These are phyloP conservation scores for Drosophila lacteicornis DNA, from an alignment of 1,140 invertebrate species.

Conservation along the genomic window DNA sequence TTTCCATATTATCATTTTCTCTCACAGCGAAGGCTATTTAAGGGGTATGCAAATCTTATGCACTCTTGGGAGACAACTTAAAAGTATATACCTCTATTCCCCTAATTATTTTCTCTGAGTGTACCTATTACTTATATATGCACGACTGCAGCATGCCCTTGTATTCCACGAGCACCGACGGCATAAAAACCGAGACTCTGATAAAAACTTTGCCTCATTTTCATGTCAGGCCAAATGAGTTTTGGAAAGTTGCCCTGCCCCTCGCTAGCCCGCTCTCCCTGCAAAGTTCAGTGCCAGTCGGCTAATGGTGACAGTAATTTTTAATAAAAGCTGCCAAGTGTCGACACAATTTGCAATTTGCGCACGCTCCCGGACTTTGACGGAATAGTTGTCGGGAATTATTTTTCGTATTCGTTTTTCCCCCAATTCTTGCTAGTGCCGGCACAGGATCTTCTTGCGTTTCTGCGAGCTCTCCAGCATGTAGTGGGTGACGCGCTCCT, in stretches of 20 bases:
- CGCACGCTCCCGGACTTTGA: conserved; percentile 28
- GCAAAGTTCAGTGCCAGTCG: conserved; percentile 36
- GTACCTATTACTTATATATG: conserved; percentile 1
- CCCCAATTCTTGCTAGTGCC: conserved; percentile 24
- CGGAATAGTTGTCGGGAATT: conserved; percentile 21
- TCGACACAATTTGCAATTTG: conserved; percentile 41
- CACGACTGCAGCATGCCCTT: conserved; percentile 9
- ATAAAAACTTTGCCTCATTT: conserved; percentile 71
- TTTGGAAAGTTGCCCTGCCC: conserved; percentile 57
- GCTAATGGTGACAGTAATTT: conserved; percentile 76
- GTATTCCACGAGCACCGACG: not conserved
- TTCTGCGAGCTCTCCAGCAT: conserved; percentile 27
- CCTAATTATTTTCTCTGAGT: no score
- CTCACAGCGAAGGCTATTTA: no score
- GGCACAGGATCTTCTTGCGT: conserved; percentile 23
- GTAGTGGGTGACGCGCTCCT: conserved; percentile 29
- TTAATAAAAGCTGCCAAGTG: conserved; percentile 71
- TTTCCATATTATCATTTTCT: not conserved
- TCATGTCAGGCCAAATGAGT: conserved; percentile 76
- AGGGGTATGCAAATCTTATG: rapidly evolving
- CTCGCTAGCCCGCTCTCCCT: not conserved
- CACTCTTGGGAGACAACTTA: no score
- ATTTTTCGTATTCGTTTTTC: not conserved
- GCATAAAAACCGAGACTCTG: conserved; percentile 47
- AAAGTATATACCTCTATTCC: not conserved